Conservation (phyloP, 2,888 invertebrate species). For the Eupeodes latifasciatus region DNA sequence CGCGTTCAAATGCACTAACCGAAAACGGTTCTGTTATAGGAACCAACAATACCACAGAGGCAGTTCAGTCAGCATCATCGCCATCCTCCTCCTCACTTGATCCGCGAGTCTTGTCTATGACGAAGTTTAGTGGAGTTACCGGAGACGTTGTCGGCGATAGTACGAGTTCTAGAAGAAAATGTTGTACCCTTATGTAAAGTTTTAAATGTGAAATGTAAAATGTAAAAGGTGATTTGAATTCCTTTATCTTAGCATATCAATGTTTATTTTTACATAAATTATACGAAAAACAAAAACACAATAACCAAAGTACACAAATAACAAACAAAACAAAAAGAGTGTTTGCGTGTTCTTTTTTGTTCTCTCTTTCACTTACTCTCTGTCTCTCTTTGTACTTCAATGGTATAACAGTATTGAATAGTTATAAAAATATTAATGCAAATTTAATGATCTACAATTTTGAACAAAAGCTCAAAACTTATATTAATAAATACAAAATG, state of each 20-base stretch:
- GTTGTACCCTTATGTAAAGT: conserved; percentile 89
- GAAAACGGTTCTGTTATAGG: conserved; percentile 85
- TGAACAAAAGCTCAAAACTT: conserved; percentile 60
- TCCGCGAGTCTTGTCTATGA: conserved; percentile 82
- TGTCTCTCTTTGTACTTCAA: conserved; percentile 20
- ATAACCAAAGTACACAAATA: conserved; percentile 72
- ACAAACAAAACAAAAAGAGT: conserved; percentile 52
- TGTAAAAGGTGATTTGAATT: conserved; percentile 38
- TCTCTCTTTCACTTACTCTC: not conserved
- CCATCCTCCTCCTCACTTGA: conserved; percentile 78
- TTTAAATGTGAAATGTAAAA: too few relatives aligned
- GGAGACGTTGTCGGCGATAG: conserved; percentile 91
- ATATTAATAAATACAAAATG: conserved; percentile 39
- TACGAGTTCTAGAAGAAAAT: conserved; percentile 88
- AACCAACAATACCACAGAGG: conserved; percentile 80
- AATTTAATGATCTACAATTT: conserved; percentile 55
- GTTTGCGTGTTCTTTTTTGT: conserved; percentile 43
- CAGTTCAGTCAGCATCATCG: conserved; percentile 79
- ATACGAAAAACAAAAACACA: conserved; percentile 23
- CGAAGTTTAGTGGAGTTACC: conserved; percentile 89
- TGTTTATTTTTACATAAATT: conserved; percentile 46
- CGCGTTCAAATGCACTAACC: conserved; percentile 86
- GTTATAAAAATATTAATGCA: conserved; percentile 29
- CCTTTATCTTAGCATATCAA: conserved; percentile 60
- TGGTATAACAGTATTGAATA: conserved; percentile 34